Evolutionary conservation across 2,113 vertebrate genomes (phyloP).

Genomic region (Hippocampus zosterae): DNA sequence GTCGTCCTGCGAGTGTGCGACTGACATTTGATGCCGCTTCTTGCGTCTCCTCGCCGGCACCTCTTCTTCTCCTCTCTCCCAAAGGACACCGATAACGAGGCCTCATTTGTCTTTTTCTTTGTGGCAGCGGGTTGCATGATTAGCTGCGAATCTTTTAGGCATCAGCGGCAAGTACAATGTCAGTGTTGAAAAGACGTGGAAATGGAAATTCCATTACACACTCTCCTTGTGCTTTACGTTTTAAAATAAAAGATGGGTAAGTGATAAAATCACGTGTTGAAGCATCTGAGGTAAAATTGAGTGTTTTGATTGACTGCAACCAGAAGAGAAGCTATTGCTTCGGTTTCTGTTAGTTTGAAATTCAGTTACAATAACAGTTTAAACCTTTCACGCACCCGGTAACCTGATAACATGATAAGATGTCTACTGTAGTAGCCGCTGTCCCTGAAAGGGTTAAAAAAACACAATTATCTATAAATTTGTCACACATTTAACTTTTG

Average conservation of each 20-base stretch:
- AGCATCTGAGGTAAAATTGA: not conserved
- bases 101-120: not conserved
- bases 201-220: not conserved
- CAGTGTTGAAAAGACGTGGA: not conserved
- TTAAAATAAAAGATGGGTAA: not conserved
- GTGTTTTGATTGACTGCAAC: too few relatives aligned
- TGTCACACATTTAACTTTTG: too few relatives aligned
- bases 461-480: too few relatives aligned
- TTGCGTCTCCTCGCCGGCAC: slow-evolving; percentile 36
- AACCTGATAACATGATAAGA: too few relatives aligned
- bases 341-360: too few relatives aligned
- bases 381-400: too few relatives aligned
- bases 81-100: slow-evolving; percentile 23
- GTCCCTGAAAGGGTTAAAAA: too few relatives aligned
- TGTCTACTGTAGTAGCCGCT: too few relatives aligned
- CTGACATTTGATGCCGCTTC: slow-evolving; percentile 41
- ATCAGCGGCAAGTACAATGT: not conserved
- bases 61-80: slow-evolving; percentile 36
- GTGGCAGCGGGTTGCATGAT: not conserved
- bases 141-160: not conserved
- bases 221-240: not conserved
- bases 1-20: slow-evolving; percentile 47
- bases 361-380: too few relatives aligned
- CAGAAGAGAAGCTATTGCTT: too few relatives aligned
- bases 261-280: not conserved